Percentiles rank a stretch among this genome's conserved stretches.
Evolutionary conservation across 2,797 vertebrate genomes (phyloP).

Genomic region (Notoglanidium macrostoma): DNA sequence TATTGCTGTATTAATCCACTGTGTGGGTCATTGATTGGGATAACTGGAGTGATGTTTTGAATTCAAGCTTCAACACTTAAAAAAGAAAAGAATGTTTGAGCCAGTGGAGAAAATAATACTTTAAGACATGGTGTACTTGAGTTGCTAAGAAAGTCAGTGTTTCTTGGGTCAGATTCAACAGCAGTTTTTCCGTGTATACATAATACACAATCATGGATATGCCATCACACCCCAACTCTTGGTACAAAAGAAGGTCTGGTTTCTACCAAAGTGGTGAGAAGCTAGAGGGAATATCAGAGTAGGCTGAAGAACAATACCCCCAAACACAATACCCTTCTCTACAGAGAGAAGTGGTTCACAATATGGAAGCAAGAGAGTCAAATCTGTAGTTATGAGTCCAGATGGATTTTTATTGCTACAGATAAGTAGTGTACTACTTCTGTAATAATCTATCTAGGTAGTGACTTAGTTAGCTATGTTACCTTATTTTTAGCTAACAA

Average conservation of each 20-base stretch:
- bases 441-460: not conserved
- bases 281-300: not conserved
- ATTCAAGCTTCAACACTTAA: slow-evolving; percentile 23
- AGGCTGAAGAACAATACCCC: not conserved
- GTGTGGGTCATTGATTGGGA: slow-evolving; percentile 38
- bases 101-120: not conserved
- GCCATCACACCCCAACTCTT: not conserved
- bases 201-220: not conserved
- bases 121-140: not conserved
- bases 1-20: slow-evolving; percentile 45
- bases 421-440: not conserved
- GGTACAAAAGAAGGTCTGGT: not conserved
- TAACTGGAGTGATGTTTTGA: slow-evolving; percentile 37
- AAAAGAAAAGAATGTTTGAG: not conserved
- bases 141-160: not conserved
- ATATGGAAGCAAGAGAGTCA: not conserved
- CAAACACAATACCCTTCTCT: not conserved
- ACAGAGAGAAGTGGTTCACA: not conserved
- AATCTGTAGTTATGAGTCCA: not conserved
- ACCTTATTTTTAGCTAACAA: not conserved
- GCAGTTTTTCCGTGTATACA: not conserved
- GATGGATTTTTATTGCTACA: not conserved
- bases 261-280: not conserved
- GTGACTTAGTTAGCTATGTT: not conserved
- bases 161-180: not conserved